These are phyloP conservation scores for Caiman crocodilus DNA, from an alignment of 2,797 vertebrate genomes.

Conservation along the genomic window DNA sequence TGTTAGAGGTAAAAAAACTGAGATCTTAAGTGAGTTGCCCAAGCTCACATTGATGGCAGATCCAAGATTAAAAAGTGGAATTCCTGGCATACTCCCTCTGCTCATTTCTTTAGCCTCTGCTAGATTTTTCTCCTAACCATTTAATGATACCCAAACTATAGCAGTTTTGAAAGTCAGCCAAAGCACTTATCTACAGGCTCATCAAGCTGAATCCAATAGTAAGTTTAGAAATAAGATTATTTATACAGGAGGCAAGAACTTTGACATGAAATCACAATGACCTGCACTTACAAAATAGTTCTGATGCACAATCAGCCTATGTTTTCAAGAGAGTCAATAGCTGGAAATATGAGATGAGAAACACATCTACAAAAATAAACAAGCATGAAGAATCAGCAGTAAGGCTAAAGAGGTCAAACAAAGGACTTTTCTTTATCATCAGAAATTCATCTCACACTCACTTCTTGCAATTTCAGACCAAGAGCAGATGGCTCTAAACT, in stretches of 20 bases:
- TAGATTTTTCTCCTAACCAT: not conserved
- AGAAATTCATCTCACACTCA: not conserved
- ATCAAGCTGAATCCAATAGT: not conserved
- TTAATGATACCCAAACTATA: not conserved
- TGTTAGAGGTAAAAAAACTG: not conserved
- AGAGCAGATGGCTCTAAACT: not conserved
- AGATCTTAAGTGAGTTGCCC: not conserved
- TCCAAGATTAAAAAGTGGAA: not conserved
- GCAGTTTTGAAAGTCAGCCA: not conserved
- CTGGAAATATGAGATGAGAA: not conserved
- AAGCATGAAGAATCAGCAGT: not conserved
- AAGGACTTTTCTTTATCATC: not conserved
- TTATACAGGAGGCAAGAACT: not conserved
- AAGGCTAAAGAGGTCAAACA: not conserved
- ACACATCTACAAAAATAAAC: not conserved
- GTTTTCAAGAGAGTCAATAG: not conserved
- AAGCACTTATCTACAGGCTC: not conserved
- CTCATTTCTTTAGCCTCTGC: not conserved
- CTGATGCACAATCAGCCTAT: not conserved
- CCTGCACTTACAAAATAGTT: not conserved
- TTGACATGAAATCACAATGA: not conserved
- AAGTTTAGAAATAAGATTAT: not conserved
- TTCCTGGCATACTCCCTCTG: rapidly evolving
- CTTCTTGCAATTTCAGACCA: not conserved
- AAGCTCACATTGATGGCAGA: rapidly evolving